Evolutionary conservation across 2,113 vertebrate genomes (phyloP), one percentile per base, ranked within the genome.

Genomic region (Isurus oxyrinchus): DNA sequence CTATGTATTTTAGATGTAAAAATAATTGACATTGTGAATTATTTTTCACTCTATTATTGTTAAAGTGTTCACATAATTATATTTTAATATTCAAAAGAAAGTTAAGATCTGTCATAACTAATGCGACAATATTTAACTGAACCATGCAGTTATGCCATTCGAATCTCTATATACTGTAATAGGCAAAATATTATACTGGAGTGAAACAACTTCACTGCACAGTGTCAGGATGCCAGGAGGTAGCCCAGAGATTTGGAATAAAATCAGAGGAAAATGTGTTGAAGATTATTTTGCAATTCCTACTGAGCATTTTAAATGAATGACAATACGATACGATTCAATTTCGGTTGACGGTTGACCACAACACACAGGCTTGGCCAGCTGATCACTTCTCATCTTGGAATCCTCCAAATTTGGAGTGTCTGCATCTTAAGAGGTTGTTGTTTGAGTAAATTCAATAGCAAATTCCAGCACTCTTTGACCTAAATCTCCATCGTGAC

Each of bases 401-500:
- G 0, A 72, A 95, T 67, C 66, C 44, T 69, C 63, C 72, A 94
- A 95, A 94, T 94, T n/a, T 94, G 23, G 94, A 72, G 25, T 95
- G 94, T 72, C 66, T 69, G 66, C 44, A 95, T 95, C 63, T 72
- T 72, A 53, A 69, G 66, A 95, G 66, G 66, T 69, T 95, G 63
- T 27, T 69, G 94, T 25, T 95, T 35, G 23, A 69, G 94, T 72
- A 95, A 72, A 95, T 95, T 95, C 63, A 69, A 53, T 57, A 25
- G 63, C 93, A 94, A 66, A 94, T 94, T 94, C 93, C 93, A 94
- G 61, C n/a, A 59, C 40, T 66, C 94, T 95, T 95, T 95, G 94
- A 95, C 94, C 94, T 35, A 95, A 69, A 95, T 95, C 94, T 95
- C 94, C 94, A 95, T 95, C 53, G 94, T 95, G 94, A 95, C 94